A percentile compares a stretch with the other conserved stretches of the same genome.
Evolutionary conservation across 2,888 invertebrate genomes (phyloP).

Genomic region (Limnephilus marmoratus): DNA sequence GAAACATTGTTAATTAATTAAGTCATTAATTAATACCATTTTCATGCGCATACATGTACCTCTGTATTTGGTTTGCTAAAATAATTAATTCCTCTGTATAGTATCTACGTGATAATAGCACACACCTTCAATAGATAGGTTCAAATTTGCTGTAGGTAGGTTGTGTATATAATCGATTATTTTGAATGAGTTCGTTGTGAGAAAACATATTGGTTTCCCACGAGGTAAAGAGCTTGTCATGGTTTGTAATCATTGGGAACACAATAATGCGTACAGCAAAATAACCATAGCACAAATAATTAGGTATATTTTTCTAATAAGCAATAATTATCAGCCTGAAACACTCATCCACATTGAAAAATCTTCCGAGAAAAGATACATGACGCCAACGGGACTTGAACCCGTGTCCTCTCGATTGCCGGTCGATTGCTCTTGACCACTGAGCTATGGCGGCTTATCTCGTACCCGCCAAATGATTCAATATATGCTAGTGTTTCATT

Average conservation of each 20-base stretch:
- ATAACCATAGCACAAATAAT: conserved; percentile 27
- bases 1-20: neutral
- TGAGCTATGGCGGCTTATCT: too few relatives aligned
- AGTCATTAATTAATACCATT: neutral
- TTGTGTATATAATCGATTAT: conserved; percentile 34
- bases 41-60: neutral
- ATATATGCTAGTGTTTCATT: too few relatives aligned
- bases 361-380: too few relatives aligned
- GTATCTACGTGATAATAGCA: neutral
- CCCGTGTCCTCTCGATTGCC: too few relatives aligned
- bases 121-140: neutral
- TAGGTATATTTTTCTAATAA: neutral
- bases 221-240: conserved; percentile 37
- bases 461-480: too few relatives aligned
- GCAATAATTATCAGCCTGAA: too few relatives aligned
- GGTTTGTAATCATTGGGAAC: conserved; percentile 36
- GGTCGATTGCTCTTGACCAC: too few relatives aligned
- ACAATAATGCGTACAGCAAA: conserved; percentile 32
- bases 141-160: neutral
- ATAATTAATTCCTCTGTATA: neutral
- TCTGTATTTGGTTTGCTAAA: neutral
- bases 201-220: conserved; percentile 42
- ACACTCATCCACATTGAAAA: too few relatives aligned
- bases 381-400: too few relatives aligned
- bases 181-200: conserved; percentile 6